A percentile compares a stretch with the other conserved stretches of the same genome.
These are phyloP conservation scores for Campylomormyrus numenius DNA, from an alignment of 2,113 vertebrate genomes.

Conservation along the genomic window DNA sequence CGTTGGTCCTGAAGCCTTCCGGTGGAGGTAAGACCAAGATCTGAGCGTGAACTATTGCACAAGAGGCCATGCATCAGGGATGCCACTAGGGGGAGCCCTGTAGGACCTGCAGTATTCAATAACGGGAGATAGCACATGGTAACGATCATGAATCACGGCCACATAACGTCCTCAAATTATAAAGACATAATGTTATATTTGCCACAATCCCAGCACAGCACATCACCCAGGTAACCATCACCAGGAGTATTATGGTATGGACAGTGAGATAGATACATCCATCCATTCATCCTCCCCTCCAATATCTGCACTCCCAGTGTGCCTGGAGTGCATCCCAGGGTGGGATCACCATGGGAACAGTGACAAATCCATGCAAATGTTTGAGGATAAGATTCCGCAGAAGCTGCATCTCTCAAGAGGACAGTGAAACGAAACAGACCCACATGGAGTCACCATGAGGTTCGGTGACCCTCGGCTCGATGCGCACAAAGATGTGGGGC, in stretches of 20 bases:
- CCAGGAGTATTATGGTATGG: neutral
- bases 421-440: neutral
- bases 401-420: neutral
- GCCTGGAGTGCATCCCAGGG: neutral
- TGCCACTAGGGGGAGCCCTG: neutral
- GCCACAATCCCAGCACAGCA: neutral
- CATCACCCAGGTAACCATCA: neutral
- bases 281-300: neutral
- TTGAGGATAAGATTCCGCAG: neutral
- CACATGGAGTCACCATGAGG: neutral
- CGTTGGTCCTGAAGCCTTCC: slow-evolving; percentile 41
- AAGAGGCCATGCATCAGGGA: neutral
- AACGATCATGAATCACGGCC: neutral
- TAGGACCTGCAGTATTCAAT: neutral
- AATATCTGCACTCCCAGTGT: neutral
- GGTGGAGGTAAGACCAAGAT: slow-evolving; percentile 37
- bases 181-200: neutral
- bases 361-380: neutral
- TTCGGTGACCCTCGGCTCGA: neutral
- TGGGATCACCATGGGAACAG: neutral
- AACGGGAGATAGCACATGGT: neutral
- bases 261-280: neutral
- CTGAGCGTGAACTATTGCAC: neutral
- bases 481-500: neutral
- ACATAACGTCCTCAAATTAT: neutral